A percentile compares a stretch with the other conserved stretches of the same genome.
phyloP scores from a whole-genome alignment of 2,888 invertebrate species.

The Glyphotaelius pellucidus region DNA sequence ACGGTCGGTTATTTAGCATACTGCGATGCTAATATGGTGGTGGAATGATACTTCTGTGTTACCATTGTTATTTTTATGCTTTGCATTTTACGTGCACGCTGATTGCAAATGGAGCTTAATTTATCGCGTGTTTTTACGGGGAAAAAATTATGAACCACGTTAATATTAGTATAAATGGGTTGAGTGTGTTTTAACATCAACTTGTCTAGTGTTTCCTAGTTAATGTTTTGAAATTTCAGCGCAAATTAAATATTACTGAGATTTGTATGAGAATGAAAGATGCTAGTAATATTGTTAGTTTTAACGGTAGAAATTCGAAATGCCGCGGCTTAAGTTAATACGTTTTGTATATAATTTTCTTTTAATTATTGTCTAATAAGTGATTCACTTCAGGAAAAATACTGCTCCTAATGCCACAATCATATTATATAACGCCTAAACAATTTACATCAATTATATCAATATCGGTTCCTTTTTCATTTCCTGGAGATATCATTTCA shows the following conservation, averaged over 20 bases:
- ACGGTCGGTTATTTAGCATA: slow-evolving; percentile 12
- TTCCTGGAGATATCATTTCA: background rate
- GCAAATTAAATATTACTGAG: background rate
- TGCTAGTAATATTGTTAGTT: too few species aligned
- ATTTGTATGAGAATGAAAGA: background rate
- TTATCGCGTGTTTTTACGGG: background rate
- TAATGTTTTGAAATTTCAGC: background rate
- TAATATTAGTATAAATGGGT: background rate
- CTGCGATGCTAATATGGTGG: background rate
- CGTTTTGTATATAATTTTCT: too few species aligned
- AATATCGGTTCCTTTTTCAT: background rate
- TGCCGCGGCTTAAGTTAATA: too few species aligned
- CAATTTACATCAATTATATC: background rate
- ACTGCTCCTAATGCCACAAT: background rate
- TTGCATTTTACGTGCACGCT: slow-evolving; percentile 10
- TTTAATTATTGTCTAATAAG: background rate
- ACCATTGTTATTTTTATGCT: slow-evolving; percentile 10
- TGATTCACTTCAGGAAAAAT: background rate
- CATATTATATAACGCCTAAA: background rate
- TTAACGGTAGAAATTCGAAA: too few species aligned
- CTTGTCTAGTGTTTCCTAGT: background rate
- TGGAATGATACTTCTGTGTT: slow-evolving; percentile 16
- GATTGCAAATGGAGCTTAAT: slow-evolving; percentile 14
- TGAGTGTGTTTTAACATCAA: background rate
- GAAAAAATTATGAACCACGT: background rate